Conservation (phyloP, 2,888 invertebrate species). For the Drosophila paracracens region DNA sequence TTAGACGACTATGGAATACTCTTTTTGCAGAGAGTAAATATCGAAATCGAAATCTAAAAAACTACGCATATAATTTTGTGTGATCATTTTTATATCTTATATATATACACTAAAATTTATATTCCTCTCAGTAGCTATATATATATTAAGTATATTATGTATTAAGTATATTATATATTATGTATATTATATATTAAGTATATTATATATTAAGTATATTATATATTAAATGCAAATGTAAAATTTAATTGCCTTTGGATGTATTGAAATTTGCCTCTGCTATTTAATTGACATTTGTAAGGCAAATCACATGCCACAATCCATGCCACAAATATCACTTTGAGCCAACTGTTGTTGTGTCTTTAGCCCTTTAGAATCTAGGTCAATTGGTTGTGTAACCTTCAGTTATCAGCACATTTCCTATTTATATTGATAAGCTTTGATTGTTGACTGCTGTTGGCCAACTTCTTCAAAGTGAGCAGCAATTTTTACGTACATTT, state of each 20-base stretch:
- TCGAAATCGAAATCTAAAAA: neutral
- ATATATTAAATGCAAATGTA: constrained; percentile 14
- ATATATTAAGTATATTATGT: neutral
- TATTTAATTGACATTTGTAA: constrained; percentile 22
- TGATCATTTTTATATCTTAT: neutral
- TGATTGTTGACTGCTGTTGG: constrained; percentile 20
- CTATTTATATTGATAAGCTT: constrained; percentile 43
- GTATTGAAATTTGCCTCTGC: constrained; percentile 20
- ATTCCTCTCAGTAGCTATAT: neutral
- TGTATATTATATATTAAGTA: neutral
- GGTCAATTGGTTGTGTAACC: constrained; percentile 59
- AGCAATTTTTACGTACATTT: constrained; percentile 9
- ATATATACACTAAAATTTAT: neutral
- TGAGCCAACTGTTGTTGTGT: constrained; percentile 3
- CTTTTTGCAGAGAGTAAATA: neutral
- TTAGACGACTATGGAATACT: neutral
- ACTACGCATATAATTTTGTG: neutral
- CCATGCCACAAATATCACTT: neutral
- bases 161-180: neutral
- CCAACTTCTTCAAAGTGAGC: constrained; percentile 21
- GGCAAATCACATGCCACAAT: constrained; percentile 1
- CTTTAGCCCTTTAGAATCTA: constrained; percentile 25
- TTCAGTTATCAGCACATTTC: constrained; percentile 44
- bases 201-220: neutral
- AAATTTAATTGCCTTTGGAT: constrained; percentile 49